phyloP scores from a whole-genome alignment of 2,113 vertebrate genomes.

The Apteryx mantelli region DNA sequence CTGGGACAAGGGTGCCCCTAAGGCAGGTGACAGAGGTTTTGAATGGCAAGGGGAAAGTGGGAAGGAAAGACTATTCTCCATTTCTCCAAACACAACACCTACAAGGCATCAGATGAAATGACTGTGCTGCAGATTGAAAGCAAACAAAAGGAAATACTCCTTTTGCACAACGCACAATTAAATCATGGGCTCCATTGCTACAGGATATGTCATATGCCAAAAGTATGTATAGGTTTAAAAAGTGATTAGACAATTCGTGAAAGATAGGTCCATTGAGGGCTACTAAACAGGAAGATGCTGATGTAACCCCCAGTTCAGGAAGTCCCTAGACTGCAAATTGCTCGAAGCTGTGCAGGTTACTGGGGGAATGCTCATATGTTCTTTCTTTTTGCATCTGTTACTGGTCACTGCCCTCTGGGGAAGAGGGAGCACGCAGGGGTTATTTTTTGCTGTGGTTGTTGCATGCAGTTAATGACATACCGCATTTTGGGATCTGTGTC shows the following conservation, averaged over 20 bases:
- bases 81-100: neutral
- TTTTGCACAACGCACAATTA: slow-evolving; percentile 31
- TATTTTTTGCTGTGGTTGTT: neutral
- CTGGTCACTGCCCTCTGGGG: slow-evolving; percentile 42
- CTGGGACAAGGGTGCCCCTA: rapidly evolving
- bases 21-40: neutral
- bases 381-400: slow-evolving; percentile 35
- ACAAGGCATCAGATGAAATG: neutral
- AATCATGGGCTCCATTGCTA: slow-evolving; percentile 55
- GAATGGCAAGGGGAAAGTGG: neutral
- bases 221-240: slow-evolving; percentile 46
- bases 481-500: neutral
- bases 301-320: slow-evolving; percentile 64
- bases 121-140: neutral
- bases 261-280: slow-evolving; percentile 62
- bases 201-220: slow-evolving; percentile 58
- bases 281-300: slow-evolving; percentile 68
- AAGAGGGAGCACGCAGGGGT: neutral
- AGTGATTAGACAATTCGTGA: slow-evolving; percentile 63
- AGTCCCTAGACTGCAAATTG: slow-evolving; percentile 52
- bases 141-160: slow-evolving; percentile 42
- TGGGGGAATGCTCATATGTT: neutral
- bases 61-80: neutral
- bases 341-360: slow-evolving; percentile 30
- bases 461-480: slow-evolving; percentile 44